Percentiles rank a stretch among this genome's conserved stretches.
These are phyloP conservation scores for Hyperoplus lanceolatus DNA, from an alignment of 2,797 vertebrate genomes.

Conservation along the genomic window DNA sequence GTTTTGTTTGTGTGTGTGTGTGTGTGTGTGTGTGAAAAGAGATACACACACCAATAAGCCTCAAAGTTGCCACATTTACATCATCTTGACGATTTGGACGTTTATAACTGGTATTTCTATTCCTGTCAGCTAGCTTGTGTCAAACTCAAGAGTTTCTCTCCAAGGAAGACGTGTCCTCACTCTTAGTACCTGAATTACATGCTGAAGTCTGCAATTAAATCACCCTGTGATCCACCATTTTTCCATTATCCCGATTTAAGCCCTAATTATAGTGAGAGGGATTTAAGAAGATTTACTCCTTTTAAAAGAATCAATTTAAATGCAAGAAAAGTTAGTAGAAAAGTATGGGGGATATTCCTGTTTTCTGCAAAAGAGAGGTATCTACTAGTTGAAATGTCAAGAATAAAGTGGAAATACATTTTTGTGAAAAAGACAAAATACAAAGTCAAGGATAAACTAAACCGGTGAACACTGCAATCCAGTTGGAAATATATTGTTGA, in stretches of 20 bases:
- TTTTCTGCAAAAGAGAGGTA: constrained; percentile 55
- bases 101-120: neutral
- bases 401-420: no score
- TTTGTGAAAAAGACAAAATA: no score
- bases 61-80: constrained; percentile 43
- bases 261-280: constrained; percentile 81
- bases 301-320: constrained; percentile 73
- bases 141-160: constrained; percentile 26
- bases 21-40: neutral
- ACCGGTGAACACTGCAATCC: no score
- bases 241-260: constrained; percentile 76
- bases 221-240: constrained; percentile 79
- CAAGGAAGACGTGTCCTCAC: constrained; percentile 35
- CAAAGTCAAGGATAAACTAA: no score
- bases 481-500: no score
- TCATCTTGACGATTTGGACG: neutral
- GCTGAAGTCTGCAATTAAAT: constrained; percentile 72
- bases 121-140: constrained; percentile 25
- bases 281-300: constrained; percentile 79
- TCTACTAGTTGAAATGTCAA: no score
- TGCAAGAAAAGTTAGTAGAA: constrained; percentile 65
- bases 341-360: constrained; percentile 68
- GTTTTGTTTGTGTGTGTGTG: neutral
- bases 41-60: constrained; percentile 65
- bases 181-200: constrained; percentile 63